These are phyloP conservation scores for Aegypius monachus DNA, from an alignment of 2,113 vertebrate species.

Conservation along the genomic window DNA sequence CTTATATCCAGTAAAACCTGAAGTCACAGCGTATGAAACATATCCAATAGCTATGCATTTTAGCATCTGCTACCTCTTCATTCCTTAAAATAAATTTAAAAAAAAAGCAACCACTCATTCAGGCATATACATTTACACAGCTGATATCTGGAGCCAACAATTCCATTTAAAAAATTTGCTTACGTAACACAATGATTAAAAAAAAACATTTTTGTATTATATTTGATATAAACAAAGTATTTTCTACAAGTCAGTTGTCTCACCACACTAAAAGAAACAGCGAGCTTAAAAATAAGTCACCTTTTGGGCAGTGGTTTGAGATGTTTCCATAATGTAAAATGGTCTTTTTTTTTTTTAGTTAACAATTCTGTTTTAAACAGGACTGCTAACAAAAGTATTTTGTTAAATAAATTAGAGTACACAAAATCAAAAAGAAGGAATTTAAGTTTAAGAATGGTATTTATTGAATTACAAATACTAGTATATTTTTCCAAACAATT, in stretches of 20 bases:
- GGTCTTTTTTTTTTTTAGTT: not conserved
- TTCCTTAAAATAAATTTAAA: not conserved
- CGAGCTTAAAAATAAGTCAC: not conserved
- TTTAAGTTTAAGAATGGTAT: not conserved
- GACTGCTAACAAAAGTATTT: not conserved
- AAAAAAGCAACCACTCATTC: not conserved
- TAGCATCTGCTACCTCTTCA: not conserved
- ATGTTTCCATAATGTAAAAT: not conserved
- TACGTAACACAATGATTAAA: not conserved
- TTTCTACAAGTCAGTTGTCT: not conserved
- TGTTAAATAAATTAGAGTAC: not conserved
- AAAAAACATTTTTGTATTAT: not conserved
- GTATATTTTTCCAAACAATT: not conserved
- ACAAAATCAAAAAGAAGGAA: not conserved
- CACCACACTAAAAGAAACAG: not conserved
- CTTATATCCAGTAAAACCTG: not conserved
- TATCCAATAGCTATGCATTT: not conserved
- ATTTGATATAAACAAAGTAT: not conserved
- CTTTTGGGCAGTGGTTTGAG: not conserved
- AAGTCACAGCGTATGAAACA: not conserved
- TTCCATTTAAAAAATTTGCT: not conserved
- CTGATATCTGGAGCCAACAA: not conserved
- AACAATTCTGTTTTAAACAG: not conserved
- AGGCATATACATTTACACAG: not conserved
- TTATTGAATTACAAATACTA: not conserved